Evolutionary conservation across 1,140 invertebrate genomes (phyloP).

Genomic region (Paramacrobiotus metropolitanus): DNA sequence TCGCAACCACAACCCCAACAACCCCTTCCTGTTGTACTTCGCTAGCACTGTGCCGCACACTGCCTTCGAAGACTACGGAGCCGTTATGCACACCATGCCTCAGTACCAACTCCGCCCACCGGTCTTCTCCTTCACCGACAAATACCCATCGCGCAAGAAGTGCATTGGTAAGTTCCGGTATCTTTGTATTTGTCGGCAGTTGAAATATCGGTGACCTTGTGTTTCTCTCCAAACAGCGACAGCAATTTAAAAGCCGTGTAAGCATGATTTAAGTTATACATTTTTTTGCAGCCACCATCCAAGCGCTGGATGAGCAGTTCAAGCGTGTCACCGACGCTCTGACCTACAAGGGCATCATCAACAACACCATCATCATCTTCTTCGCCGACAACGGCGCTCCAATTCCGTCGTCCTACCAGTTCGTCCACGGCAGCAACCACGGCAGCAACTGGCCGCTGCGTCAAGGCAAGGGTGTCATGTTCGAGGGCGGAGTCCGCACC

Average conservation of each 20-base stretch:
- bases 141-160: background rate
- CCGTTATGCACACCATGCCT: conserved; percentile 17
- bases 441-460: conserved; percentile 20
- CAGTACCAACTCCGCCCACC: conserved; percentile 14
- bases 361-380: no score
- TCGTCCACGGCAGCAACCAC: conserved; percentile 13
- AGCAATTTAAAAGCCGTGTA: no score
- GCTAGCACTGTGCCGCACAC: conserved; percentile 62
- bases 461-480: no score
- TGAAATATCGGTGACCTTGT: no score
- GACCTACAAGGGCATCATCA: conserved; percentile 13
- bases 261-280: no score
- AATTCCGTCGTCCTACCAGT: conserved; percentile 16
- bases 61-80: conserved; percentile 31
- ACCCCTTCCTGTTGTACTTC: conserved; percentile 57
- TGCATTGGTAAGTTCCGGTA: no score
- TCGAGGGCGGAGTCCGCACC: no score
- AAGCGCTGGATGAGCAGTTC: conserved; percentile 16
- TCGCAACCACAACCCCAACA: conserved; percentile 33
- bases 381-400: conserved; percentile 20
- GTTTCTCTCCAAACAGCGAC: no score
- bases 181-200: no score
- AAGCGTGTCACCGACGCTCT: conserved; percentile 15
- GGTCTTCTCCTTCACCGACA: background rate
- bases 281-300: no score